Evolutionary conservation across 2,797 vertebrate genomes (phyloP).

Genomic region (Erpetoichthys calabaricus): DNA sequence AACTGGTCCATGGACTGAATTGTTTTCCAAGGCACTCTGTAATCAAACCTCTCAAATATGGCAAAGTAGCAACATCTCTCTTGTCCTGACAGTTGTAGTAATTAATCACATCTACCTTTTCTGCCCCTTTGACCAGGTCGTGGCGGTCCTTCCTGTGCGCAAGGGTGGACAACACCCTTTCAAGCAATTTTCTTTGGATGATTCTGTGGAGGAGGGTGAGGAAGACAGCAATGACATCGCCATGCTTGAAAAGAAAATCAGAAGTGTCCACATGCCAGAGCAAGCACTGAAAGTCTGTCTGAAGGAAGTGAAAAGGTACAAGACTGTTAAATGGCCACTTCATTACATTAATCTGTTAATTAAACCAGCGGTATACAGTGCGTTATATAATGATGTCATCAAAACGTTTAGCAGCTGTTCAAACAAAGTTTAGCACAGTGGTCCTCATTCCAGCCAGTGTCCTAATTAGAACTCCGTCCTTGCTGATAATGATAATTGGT

Average conservation of each 20-base stretch:
- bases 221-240: constrained; percentile 76
- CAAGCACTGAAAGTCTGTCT: constrained; percentile 77
- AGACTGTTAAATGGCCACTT: too few species aligned
- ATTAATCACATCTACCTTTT: not conserved
- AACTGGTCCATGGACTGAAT: too few species aligned
- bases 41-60: too few species aligned
- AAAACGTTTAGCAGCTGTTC: too few species aligned
- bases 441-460: too few species aligned
- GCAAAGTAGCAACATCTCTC: not conserved
- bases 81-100: not conserved
- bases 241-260: constrained; percentile 74
- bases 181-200: constrained; percentile 42
- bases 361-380: too few species aligned
- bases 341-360: too few species aligned
- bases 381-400: too few species aligned
- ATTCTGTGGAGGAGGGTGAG: constrained; percentile 67
- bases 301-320: constrained; percentile 84
- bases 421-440: too few species aligned
- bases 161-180: constrained; percentile 54
- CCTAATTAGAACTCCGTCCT: too few species aligned
- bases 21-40: too few species aligned
- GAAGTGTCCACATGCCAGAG: constrained; percentile 74
- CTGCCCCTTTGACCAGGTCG: constrained; percentile 39
- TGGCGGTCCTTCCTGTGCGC: constrained; percentile 52
- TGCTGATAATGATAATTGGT: too few species aligned